Evolutionary conservation across 2,113 vertebrate genomes (phyloP).

Genomic region (Ploceus nigricollis): DNA sequence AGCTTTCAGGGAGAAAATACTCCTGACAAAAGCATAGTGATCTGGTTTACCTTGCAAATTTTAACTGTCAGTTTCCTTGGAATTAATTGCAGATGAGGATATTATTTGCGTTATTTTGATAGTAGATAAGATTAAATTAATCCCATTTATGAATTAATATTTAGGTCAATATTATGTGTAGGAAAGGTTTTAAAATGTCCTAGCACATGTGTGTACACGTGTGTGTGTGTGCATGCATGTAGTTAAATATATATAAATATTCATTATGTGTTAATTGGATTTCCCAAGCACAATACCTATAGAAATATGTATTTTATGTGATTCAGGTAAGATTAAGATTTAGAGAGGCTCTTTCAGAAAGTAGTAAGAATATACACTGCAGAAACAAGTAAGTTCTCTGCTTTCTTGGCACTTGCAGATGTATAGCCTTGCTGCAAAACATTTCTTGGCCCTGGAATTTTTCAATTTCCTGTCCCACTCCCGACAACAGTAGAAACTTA

Average conservation of each 20-base stretch:
- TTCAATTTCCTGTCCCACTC: not conserved
- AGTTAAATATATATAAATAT: not conserved
- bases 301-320: not conserved
- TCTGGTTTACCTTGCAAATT: not conserved
- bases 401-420: not conserved
- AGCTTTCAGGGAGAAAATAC: not conserved
- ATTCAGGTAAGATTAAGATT: not conserved
- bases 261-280: not conserved
- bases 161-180: not conserved
- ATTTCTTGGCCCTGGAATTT: not conserved
- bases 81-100: not conserved
- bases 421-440: not conserved
- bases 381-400: not conserved
- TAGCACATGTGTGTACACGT: rapidly evolving
- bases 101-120: not conserved
- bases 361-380: not conserved
- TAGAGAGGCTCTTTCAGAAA: not conserved
- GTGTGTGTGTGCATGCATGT: not conserved
- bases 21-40: not conserved
- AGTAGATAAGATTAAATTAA: not conserved
- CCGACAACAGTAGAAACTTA: not conserved
- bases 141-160: not conserved
- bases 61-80: not conserved
- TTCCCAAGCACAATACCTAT: not conserved
- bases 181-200: not conserved